Conservation (phyloP, 2,888 invertebrate genomes). For the Amiota communis region DNA sequence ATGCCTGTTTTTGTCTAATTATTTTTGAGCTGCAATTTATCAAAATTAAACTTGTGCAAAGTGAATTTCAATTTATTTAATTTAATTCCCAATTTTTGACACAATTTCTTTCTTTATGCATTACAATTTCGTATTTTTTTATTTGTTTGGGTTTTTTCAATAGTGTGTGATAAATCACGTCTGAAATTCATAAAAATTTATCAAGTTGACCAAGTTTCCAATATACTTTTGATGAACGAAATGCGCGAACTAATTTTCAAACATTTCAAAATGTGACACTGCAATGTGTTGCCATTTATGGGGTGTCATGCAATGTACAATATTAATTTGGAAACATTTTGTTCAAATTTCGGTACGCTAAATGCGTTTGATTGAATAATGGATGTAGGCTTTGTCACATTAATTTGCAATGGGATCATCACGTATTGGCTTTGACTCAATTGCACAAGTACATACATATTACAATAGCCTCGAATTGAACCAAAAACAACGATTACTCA, state of each 20-base stretch:
- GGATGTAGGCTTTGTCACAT: slow-evolving; percentile 9
- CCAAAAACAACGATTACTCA: slow-evolving; percentile 12
- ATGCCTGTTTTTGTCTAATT: not conserved
- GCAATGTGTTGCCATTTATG: not conserved
- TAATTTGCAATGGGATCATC: not conserved
- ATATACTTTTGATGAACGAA: not conserved
- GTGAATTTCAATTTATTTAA: no score
- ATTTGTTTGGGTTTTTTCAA: no score
- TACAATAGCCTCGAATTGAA: no score
- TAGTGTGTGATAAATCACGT: not conserved
- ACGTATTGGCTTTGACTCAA: not conserved
- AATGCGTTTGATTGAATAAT: not conserved
- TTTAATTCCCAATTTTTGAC: no score
- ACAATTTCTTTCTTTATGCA: no score
- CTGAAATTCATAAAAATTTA: slow-evolving; percentile 7
- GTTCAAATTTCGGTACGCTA: not conserved
- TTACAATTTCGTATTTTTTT: no score
- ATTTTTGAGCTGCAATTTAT: not conserved
- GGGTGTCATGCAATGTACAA: not conserved
- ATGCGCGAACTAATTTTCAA: no score
- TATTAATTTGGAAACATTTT: slow-evolving; percentile 4
- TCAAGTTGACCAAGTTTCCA: slow-evolving; percentile 14
- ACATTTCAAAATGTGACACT: no score
- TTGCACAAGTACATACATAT: not conserved
- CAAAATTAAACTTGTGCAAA: no score